These are phyloP conservation scores for Tribolium castaneum DNA, from an alignment of 1,140 invertebrate species.

Conservation along the genomic window DNA sequence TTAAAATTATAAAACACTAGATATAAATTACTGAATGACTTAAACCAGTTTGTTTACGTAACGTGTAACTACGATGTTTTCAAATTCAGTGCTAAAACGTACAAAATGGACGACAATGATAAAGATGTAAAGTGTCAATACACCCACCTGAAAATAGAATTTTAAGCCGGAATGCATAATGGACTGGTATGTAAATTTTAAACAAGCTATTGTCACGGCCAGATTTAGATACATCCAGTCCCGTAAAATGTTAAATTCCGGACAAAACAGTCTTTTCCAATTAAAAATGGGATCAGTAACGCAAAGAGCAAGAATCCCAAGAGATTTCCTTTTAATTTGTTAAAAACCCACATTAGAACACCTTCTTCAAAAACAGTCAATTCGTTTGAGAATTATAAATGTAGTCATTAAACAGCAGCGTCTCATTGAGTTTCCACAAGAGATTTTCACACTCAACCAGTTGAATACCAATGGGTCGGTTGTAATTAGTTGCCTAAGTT, in stretches of 20 bases:
- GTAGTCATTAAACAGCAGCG: not conserved
- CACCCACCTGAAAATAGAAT: conserved; percentile 9
- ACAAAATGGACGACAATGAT: not conserved
- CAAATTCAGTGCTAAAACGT: not conserved
- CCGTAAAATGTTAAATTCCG: not conserved
- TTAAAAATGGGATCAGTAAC: not conserved
- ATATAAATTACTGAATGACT: not conserved
- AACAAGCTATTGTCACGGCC: conserved; percentile 13
- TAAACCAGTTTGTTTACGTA: not conserved
- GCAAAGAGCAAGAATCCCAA: not conserved
- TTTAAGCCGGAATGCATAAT: conserved; percentile 6
- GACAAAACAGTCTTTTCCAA: not conserved
- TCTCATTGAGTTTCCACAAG: conserved; percentile 1
- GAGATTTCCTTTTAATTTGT: conserved; percentile 7
- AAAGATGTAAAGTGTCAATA: conserved; percentile 21
- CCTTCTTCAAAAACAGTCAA: not conserved
- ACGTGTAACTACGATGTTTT: not conserved
- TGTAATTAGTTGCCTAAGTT: conserved; percentile 30
- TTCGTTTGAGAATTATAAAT: conserved; percentile 5
- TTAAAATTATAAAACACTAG: not conserved
- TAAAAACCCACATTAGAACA: not conserved
- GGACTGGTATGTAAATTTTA: conserved; percentile 22
- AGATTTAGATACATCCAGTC: conserved; percentile 7
- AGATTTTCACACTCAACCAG: conserved; percentile 17
- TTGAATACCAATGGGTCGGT: conserved; percentile 12